Conservation (phyloP, 1,140 invertebrate genomes). For the Rhagoletis pomonella region DNA sequence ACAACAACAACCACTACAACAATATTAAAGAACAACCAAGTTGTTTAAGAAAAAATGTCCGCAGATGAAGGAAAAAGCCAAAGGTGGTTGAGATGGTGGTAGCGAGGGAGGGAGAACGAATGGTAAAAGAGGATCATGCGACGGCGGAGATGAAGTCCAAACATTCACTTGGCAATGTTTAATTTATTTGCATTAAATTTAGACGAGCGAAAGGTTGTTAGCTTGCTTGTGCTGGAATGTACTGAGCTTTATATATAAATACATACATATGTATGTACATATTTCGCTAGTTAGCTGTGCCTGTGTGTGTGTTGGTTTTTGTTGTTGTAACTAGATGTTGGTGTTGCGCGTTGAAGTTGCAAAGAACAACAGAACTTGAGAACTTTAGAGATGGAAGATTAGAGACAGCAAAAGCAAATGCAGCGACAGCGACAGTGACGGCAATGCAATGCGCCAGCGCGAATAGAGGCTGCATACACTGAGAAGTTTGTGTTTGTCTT, state of each 20-base stretch:
- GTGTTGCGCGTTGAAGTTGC: conserved; percentile 23
- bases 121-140: neutral
- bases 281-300: too few species aligned
- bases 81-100: neutral
- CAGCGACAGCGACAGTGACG: neutral
- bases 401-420: conserved; percentile 17
- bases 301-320: neutral
- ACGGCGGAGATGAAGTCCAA: conserved; percentile 3
- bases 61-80: conserved; percentile 37
- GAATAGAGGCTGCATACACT: conserved; percentile 37
- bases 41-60: conserved; percentile 28
- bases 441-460: neutral
- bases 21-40: neutral
- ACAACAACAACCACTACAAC: conserved; percentile 7
- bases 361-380: conserved; percentile 44
- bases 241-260: conserved; percentile 9
- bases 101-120: neutral
- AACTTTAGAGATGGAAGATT: conserved; percentile 48
- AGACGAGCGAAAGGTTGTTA: conserved; percentile 48
- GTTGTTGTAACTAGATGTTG: conserved; percentile 43
- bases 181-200: conserved; percentile 53
- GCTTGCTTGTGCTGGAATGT: conserved; percentile 45
- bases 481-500: neutral
- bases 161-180: conserved; percentile 49
- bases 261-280: too few species aligned